Conservation (phyloP, 2,113 vertebrate species). For the Phylloscopus whistleri region DNA sequence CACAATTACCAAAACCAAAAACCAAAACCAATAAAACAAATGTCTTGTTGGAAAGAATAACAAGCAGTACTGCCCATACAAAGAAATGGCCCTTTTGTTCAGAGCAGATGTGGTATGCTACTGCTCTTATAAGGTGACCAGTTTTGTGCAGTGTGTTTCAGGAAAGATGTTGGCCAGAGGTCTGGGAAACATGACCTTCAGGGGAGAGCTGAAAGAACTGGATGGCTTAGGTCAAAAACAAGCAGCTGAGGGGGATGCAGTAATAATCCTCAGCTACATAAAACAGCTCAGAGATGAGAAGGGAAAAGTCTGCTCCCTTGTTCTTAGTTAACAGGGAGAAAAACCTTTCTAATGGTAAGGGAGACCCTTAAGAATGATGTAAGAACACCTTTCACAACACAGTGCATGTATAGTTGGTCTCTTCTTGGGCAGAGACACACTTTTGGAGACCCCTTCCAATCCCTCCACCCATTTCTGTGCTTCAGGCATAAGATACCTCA, state of each 20-base stretch:
- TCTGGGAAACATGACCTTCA: background rate
- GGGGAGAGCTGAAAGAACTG: background rate
- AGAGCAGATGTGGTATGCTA: background rate
- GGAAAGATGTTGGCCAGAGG: background rate
- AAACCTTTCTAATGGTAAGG: background rate
- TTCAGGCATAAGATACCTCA: background rate
- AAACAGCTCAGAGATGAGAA: background rate
- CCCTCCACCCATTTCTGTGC: background rate
- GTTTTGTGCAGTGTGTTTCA: background rate
- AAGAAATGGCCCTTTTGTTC: background rate
- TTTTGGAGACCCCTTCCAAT: background rate
- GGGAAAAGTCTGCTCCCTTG: background rate
- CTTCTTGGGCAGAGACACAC: background rate
- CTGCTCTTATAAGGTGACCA: background rate
- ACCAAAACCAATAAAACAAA: background rate
- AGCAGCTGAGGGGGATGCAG: background rate
- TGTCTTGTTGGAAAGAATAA: background rate
- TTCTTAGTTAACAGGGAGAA: background rate
- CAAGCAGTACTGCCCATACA: accelerated
- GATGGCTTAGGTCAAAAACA: background rate
- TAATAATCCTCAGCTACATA: background rate
- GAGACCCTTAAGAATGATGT: background rate
- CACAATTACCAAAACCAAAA: background rate
- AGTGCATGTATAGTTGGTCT: accelerated
- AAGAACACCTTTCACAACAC: background rate